These are phyloP conservation scores for Chlorops oryzae DNA, from an alignment of 1,140 invertebrate species.

Conservation along the genomic window DNA sequence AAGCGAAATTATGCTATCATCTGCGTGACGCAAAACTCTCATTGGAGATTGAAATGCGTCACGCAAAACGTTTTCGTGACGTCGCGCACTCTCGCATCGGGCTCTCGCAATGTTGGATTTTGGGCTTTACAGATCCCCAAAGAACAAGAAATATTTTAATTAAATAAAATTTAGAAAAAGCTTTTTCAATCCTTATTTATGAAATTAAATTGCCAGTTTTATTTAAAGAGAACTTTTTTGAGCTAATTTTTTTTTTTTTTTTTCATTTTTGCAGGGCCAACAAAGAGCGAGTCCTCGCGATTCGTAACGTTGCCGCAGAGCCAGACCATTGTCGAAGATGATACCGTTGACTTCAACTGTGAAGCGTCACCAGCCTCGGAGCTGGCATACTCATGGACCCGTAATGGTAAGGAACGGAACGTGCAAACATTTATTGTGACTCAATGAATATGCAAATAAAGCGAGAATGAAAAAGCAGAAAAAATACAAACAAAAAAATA, in stretches of 20 bases:
- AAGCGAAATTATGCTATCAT: no score
- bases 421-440: not conserved
- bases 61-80: no score
- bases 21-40: no score
- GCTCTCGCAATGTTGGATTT: no score
- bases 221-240: not conserved
- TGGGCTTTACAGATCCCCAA: no score
- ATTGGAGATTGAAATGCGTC: no score
- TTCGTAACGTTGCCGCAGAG: slow-evolving; percentile 35
- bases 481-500: not conserved
- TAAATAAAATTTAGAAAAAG: no score
- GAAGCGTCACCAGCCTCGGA: slow-evolving; percentile 26
- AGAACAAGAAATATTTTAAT: no score
- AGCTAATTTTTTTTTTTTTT: no score
- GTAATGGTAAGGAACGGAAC: slow-evolving; percentile 38
- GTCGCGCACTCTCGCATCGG: no score
- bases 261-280: not conserved
- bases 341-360: slow-evolving; percentile 33
- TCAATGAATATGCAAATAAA: not conserved
- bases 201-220: slow-evolving; percentile 22
- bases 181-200: no score
- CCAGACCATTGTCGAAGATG: slow-evolving; percentile 37
- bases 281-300: slow-evolving; percentile 18
- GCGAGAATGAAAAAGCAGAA: no score
- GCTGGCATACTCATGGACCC: slow-evolving; percentile 36